Conservation (phyloP, 2,888 invertebrate species). For the Leucozona laternaria region DNA sequence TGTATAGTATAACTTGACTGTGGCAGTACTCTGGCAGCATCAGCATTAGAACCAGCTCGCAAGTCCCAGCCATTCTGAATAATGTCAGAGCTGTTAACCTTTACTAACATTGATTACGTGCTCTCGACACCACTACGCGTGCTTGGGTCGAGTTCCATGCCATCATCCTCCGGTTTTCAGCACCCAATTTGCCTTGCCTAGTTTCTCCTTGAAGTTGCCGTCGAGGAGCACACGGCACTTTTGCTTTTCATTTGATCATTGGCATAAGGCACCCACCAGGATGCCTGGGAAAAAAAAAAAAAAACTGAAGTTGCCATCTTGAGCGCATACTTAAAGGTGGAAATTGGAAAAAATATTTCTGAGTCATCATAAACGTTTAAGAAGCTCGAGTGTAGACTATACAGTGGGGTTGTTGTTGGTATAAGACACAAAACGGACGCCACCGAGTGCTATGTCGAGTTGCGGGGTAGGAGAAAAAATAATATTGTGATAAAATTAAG, state of each 20-base stretch:
- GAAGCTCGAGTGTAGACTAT: conserved; percentile 14
- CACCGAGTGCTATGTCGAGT: conserved; percentile 5
- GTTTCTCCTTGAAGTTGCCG: conserved; percentile 19
- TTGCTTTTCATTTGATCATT: conserved; percentile 62
- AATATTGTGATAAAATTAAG: conserved; percentile 70
- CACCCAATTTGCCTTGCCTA: conserved; percentile 63
- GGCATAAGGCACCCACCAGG: conserved; percentile 50
- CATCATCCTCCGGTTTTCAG: conserved; percentile 43
- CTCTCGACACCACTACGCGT: conserved; percentile 67
- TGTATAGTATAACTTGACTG: background rate
- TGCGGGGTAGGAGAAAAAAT: conserved; percentile 8
- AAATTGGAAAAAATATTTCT: conserved; percentile 69
- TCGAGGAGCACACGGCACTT: conserved; percentile 39
- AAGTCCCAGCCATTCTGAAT: conserved; percentile 59
- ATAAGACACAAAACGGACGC: too few species aligned
- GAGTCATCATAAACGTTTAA: conserved; percentile 59
- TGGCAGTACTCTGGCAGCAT: background rate
- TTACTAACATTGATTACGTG: conserved; percentile 76
- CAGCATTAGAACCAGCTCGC: background rate
- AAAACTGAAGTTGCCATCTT: conserved; percentile 35
- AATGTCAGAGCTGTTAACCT: conserved; percentile 74
- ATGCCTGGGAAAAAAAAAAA: conserved; percentile 51
- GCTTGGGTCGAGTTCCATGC: conserved; percentile 60
- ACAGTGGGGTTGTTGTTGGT: conserved; percentile 2
- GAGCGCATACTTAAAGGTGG: conserved; percentile 48